Percentiles rank a stretch among this genome's conserved stretches.
phyloP scores from a whole-genome alignment of 1,140 invertebrate genomes.

The Sycophila sp. region DNA sequence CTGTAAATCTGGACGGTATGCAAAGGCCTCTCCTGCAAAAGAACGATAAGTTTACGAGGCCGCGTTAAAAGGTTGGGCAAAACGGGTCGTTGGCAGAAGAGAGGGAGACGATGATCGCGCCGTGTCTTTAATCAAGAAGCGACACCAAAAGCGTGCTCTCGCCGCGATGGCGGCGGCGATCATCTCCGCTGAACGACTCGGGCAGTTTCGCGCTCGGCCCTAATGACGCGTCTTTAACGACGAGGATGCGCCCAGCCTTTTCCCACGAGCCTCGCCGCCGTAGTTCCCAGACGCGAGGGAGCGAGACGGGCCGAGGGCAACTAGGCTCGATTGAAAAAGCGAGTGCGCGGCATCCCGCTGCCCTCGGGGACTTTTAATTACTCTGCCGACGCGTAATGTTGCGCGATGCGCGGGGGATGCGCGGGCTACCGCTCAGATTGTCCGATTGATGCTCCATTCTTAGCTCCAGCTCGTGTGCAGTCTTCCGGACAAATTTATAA shows the following conservation, averaged over 20 bases:
- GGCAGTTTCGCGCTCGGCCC: constrained; percentile 58
- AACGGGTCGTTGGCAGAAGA: no score
- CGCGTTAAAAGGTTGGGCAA: no score
- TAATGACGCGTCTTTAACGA: constrained; percentile 67
- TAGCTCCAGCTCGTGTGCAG: no score
- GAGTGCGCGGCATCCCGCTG: neutral
- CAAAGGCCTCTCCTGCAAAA: no score
- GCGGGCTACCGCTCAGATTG: no score
- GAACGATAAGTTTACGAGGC: no score
- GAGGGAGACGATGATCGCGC: no score
- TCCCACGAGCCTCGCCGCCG: constrained; percentile 48
- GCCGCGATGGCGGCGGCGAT: neutral
- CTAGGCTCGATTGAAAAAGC: neutral
- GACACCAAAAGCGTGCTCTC: constrained; percentile 20
- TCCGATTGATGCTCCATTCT: no score
- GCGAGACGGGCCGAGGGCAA: neutral
- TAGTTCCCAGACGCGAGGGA: constrained; percentile 51
- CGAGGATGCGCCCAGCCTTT: constrained; percentile 48
- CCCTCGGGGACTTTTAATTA: constrained; percentile 57
- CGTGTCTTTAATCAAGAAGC: constrained; percentile 17
- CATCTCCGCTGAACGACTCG: constrained; percentile 40
- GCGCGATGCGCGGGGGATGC: constrained; percentile 28
- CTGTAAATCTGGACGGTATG: no score
- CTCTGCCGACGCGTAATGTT: constrained; percentile 30
- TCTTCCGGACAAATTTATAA: no score